Conservation (phyloP, 2,113 vertebrate species). For the Alethe castanea region DNA sequence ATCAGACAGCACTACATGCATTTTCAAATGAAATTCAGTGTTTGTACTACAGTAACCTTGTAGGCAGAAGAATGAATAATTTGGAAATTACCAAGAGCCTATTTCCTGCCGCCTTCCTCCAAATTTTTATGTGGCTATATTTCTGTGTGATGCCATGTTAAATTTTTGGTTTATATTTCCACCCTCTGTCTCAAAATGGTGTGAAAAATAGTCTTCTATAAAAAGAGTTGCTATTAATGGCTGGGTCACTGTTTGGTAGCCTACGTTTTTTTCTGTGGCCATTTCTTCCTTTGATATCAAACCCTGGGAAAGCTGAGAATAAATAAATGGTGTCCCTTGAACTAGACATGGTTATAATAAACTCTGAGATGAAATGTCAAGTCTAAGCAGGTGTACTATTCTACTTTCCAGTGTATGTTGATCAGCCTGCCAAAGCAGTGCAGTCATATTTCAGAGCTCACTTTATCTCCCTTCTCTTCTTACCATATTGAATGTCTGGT, state of each 20-base stretch:
- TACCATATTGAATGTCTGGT: conserved; percentile 37
- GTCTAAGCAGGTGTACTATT: not conserved
- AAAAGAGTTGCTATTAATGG: not conserved
- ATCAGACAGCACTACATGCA: not conserved
- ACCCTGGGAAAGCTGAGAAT: not conserved
- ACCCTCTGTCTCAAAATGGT: not conserved
- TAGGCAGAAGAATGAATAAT: not conserved
- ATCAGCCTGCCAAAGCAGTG: not conserved
- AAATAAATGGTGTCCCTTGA: conserved; percentile 13
- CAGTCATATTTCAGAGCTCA: conserved; percentile 21
- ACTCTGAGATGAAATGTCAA: conserved; percentile 11
- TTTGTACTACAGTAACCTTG: not conserved
- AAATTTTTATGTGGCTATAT: not conserved
- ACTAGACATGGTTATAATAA: not conserved
- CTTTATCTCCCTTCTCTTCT: conserved; percentile 25
- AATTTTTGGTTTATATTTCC: not conserved
- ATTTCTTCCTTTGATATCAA: not conserved
- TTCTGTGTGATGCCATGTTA: not conserved
- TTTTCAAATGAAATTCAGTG: conserved; percentile 50
- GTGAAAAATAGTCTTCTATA: not conserved
- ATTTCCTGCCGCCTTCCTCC: not conserved
- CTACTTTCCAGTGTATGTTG: not conserved
- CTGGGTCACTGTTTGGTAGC: not conserved
- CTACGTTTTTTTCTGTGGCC: not conserved
- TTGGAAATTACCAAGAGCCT: not conserved